phyloP scores from a whole-genome alignment of 2,888 invertebrate species.

The Hemaris fuciformis region DNA sequence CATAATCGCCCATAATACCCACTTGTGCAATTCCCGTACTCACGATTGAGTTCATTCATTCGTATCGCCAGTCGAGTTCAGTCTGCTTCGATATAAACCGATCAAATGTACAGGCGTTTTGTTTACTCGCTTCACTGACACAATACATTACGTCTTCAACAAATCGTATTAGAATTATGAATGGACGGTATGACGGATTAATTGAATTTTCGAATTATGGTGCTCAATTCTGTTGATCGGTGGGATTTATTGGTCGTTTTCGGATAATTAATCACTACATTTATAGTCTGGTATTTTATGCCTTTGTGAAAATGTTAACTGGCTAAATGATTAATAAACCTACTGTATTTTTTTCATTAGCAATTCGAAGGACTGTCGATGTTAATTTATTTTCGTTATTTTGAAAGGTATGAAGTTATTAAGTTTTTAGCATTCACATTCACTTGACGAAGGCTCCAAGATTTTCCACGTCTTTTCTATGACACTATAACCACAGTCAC shows the following conservation, averaged over 20 bases:
- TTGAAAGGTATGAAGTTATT: too few species aligned
- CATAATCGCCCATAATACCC: slow-evolving; percentile 21
- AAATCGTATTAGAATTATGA: slow-evolving; percentile 49
- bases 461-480: too few species aligned
- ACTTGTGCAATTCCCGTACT: slow-evolving; percentile 40
- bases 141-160: slow-evolving; percentile 49
- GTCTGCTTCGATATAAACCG: slow-evolving; percentile 51
- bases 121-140: slow-evolving; percentile 51
- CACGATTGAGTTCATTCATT: slow-evolving; percentile 58
- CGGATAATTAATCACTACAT: background rate
- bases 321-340: too few species aligned
- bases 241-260: background rate
- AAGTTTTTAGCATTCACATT: too few species aligned
- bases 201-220: slow-evolving; percentile 33
- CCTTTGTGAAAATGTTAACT: background rate
- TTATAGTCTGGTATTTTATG: background rate
- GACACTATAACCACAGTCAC: too few species aligned
- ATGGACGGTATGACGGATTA: slow-evolving; percentile 43
- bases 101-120: slow-evolving; percentile 47
- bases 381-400: too few species aligned
- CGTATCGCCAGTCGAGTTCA: slow-evolving; percentile 42
- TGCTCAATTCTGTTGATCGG: background rate
- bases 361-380: too few species aligned
- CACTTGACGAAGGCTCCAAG: too few species aligned
- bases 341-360: too few species aligned